Evolutionary conservation across 1,140 invertebrate species (phyloP).

Genomic region (Heliconius himera): DNA sequence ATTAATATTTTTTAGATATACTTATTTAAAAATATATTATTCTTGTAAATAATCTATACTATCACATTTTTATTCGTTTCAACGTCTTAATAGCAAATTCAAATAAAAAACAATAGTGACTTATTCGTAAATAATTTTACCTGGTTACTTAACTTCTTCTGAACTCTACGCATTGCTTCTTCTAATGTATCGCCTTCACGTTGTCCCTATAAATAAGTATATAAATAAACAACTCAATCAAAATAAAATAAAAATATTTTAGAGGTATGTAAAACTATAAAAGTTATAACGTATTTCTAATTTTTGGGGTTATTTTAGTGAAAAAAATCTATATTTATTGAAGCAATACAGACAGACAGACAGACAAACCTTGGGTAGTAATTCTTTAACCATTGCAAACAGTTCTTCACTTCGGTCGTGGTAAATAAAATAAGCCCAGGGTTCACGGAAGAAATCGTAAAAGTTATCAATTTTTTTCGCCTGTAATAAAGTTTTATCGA

Average conservation of each 20-base stretch:
- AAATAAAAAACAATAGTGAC: no score
- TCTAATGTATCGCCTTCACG: conserved; percentile 49
- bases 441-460: conserved; percentile 62
- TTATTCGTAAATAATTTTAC: conserved; percentile 25
- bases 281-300: no score
- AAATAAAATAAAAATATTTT: no score
- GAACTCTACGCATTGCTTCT: conserved; percentile 48
- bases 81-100: no score
- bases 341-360: neutral
- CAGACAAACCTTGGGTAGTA: conserved; percentile 60
- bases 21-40: no score
- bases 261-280: no score
- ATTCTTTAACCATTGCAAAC: conserved; percentile 66
- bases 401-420: conserved; percentile 62
- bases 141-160: conserved; percentile 37
- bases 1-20: no score
- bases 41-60: neutral
- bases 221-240: neutral
- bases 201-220: conserved; percentile 38
- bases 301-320: no score
- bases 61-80: no score
- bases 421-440: conserved; percentile 71
- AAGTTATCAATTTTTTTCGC: conserved; percentile 64
- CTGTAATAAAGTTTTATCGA: conserved; percentile 41
- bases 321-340: no score